These are phyloP conservation scores for Haliclystus octoradiatus DNA, from an alignment of 30 jellyfish, hydroid and myxozoan species.

Conservation along the genomic window DNA sequence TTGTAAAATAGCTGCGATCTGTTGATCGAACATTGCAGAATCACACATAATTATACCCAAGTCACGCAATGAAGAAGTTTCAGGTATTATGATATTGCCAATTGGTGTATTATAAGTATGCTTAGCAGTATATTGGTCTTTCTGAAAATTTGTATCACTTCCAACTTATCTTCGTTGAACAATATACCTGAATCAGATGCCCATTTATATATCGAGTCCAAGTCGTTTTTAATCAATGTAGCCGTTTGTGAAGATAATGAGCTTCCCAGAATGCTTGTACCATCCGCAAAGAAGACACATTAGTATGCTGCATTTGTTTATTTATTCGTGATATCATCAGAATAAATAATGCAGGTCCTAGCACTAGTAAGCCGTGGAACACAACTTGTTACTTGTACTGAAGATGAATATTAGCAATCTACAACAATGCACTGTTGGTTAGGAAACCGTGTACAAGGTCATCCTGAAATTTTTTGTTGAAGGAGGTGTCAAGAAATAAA, in stretches of 20 bases:
- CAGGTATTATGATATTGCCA: no score
- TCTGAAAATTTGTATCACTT: no score
- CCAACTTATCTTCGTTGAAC: neutral
- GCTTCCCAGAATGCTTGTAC: neutral
- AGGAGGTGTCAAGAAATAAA: no score
- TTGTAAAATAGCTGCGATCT: no score
- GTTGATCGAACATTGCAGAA: no score
- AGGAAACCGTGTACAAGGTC: neutral
- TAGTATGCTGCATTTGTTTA: neutral
- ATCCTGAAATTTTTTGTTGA: no score
- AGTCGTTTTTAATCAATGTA: neutral
- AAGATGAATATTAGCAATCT: neutral
- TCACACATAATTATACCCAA: no score
- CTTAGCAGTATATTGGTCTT: no score
- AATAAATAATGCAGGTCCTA: neutral
- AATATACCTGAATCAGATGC: neutral
- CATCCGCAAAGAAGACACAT: neutral
- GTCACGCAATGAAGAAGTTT: no score
- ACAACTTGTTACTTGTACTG: neutral
- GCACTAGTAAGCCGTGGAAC: neutral
- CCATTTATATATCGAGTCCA: neutral
- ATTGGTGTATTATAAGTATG: no score
- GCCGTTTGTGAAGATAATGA: neutral
- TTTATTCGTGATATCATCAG: neutral
- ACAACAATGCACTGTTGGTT: neutral